Evolutionary conservation across 2,113 vertebrate genomes (phyloP), one percentile per base, ranked within the genome.

Genomic region (Petrocephalus zakoni): DNA sequence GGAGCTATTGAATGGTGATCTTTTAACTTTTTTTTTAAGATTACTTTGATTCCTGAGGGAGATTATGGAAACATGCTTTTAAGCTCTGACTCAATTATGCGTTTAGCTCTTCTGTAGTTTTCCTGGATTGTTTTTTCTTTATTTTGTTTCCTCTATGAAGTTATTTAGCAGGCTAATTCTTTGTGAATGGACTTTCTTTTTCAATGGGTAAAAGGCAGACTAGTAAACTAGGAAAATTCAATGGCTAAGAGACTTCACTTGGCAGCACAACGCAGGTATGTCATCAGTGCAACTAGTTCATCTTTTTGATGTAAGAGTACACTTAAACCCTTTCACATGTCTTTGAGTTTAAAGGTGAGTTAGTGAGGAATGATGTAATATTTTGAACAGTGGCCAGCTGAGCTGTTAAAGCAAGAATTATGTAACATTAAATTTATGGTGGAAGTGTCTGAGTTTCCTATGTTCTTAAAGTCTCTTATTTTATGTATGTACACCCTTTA

Each of bases 351-450:
- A 68, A 29, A 29, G n/a, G 25, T 78, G 72, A 42, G 4, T 78
- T 78, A 17, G 13, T 78, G 29, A 34, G 34, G 72, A 42, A 34
- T 78, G 72, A 78, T 17, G 29, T 78, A 78, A 78, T 15, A 78
- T 37, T 78, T 78, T 78, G 72, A 37, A 78, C 34, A 37, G 34
- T 19, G 61, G 61, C 34, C 34, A 42, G 72, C 25, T 1, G 5
- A 78, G 72, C 72, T 78, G 34, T 78, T 78, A 78, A 78, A 78
- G 72, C 72, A 78, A 42, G 72, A 78, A 78, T 78, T 78, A 68
- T 29, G 72, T 42, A 34, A 75, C 68, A 15, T 55, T 55, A 37
- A 7, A 75, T 75, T 75, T 42, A 42, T 78, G 15, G 15, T 68
- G n/a, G n/a, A 9, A 68, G 61, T 68, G n/a, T 68, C 61, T 68